Conservation (phyloP, 2,888 invertebrate species). For the Eugnorisma glareosa region DNA sequence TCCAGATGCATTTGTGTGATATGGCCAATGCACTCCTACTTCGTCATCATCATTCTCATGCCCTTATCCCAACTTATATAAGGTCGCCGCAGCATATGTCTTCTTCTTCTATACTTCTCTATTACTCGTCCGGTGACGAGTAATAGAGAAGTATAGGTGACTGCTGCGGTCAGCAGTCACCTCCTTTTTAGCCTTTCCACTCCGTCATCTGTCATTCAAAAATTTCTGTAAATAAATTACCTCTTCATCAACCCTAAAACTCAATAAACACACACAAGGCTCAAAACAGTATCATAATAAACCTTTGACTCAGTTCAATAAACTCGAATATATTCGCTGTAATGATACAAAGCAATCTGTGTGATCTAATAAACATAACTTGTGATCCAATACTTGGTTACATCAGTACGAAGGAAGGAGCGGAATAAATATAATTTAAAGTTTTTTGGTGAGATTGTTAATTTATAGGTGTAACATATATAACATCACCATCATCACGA, state of each 20-base stretch:
- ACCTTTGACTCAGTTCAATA: slow-evolving; percentile 40
- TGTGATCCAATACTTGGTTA: slow-evolving; percentile 40
- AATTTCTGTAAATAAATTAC: background rate
- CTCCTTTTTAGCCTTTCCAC: background rate
- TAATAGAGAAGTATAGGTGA: too few species aligned
- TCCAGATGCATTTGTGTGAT: too few species aligned
- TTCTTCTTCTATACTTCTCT: too few species aligned
- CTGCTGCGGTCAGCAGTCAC: background rate
- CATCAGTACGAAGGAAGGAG: slow-evolving; percentile 13
- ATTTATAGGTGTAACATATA: background rate
- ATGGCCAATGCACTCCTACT: too few species aligned
- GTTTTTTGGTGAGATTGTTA: background rate
- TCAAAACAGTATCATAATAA: slow-evolving; percentile 15
- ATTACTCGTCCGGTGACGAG: too few species aligned
- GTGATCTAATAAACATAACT: slow-evolving; percentile 40
- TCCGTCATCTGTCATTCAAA: background rate
- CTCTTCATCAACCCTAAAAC: slow-evolving; percentile 2
- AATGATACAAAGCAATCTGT: slow-evolving; percentile 53
- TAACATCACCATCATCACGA: too few species aligned
- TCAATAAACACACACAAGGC: background rate
- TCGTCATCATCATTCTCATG: too few species aligned
- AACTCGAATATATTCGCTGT: slow-evolving; percentile 20
- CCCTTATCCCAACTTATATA: background rate
- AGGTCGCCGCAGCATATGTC: too few species aligned
- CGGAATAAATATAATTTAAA: background rate